Conservation (phyloP, 1,140 invertebrate genomes). For the Pachyrhynchus sulphureomaculatus region DNA sequence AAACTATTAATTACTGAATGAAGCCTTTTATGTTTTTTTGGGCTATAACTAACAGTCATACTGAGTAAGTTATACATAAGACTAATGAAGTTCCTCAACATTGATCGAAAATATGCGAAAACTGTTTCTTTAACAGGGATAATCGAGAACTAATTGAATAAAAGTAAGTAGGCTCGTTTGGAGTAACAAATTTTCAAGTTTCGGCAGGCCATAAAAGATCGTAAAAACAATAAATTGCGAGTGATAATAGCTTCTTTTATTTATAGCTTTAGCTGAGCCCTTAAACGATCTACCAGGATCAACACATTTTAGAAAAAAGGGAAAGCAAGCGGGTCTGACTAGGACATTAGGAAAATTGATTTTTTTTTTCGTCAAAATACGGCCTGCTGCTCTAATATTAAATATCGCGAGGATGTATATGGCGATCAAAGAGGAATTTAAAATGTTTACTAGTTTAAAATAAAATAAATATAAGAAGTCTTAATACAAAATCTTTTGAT, state of each 20-base stretch:
- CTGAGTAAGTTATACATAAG: no score
- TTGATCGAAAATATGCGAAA: no score
- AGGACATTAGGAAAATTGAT: conserved; percentile 34
- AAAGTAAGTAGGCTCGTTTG: conserved; percentile 17
- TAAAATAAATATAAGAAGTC: no score
- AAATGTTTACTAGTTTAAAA: no score
- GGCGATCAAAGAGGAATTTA: no score
- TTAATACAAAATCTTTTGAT: no score
- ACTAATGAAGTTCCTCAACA: no score
- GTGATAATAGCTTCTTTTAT: conserved; percentile 34
- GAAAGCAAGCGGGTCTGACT: conserved; percentile 3
- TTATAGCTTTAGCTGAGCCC: conserved; percentile 27
- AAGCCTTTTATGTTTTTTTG: no score
- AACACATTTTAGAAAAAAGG: conserved; percentile 31
- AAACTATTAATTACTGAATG: no score
- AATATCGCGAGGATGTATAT: conserved; percentile 12
- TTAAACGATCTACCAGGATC: conserved; percentile 34
- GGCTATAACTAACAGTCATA: no score
- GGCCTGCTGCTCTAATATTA: conserved; percentile 9
- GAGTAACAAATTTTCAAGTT: conserved; percentile 16
- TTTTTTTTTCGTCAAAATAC: conserved; percentile 27
- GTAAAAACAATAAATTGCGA: conserved; percentile 33
- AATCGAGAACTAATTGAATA: conserved; percentile 18
- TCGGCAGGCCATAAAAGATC: conserved; percentile 26
- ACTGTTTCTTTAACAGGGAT: not conserved